A percentile compares a stretch with the other conserved stretches of the same genome.
phyloP scores from a whole-genome alignment of 2,113 vertebrate species.

The Podiceps cristatus region DNA sequence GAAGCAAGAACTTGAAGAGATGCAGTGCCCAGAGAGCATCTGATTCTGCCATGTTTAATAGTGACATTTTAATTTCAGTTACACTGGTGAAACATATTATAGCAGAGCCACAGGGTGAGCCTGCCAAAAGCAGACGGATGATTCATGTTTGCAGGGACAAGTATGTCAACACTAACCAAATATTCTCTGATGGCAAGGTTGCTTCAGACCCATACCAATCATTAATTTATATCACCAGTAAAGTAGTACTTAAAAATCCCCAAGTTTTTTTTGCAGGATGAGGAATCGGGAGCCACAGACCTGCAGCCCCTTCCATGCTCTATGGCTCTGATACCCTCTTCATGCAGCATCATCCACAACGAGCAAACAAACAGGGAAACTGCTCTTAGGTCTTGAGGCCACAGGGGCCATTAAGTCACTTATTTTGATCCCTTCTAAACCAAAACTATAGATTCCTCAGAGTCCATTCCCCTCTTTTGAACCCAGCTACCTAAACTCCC shows the following conservation, averaged over 20 bases:
- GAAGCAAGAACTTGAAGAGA: constrained; percentile 5
- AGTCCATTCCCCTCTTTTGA: not conserved
- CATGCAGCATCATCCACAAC: not conserved
- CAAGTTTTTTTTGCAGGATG: not conserved
- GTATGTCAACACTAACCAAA: constrained; percentile 40
- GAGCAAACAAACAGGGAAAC: not conserved
- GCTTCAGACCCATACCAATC: not conserved
- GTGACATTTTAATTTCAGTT: constrained; percentile 51
- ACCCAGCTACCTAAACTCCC: not conserved
- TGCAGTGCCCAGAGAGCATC: not conserved
- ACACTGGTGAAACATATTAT: constrained; percentile 25
- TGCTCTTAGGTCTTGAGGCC: not conserved
- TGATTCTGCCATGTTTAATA: constrained; percentile 55
- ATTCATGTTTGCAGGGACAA: constrained; percentile 22
- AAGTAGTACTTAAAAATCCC: not conserved
- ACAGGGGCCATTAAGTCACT: not conserved
- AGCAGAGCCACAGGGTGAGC: not conserved
- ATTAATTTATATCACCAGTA: constrained; percentile 2
- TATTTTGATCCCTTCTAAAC: not conserved
- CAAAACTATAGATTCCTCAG: not conserved
- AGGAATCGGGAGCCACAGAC: not conserved
- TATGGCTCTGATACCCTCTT: not conserved
- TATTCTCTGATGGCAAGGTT: constrained; percentile 2
- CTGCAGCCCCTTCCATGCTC: not conserved
- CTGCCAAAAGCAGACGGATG: constrained; percentile 9